Base-by-base conservation (phyloP, 2,888 invertebrate species). In the Brachynemurus nebulosus region DNA sequence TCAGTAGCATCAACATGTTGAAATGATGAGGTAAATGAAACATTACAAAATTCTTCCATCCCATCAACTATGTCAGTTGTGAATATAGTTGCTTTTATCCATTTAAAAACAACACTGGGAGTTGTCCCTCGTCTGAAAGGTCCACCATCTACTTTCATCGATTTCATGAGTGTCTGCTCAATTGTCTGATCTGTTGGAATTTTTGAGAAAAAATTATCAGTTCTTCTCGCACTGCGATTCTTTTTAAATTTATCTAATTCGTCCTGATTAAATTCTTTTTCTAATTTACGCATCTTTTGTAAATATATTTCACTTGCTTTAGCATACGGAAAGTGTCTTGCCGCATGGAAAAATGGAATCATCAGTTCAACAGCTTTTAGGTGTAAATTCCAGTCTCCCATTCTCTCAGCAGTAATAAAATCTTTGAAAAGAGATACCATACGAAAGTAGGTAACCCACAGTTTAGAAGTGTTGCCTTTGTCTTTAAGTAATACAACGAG, bases 311-410 rank as follows among this genome's bases (percentile, higher is more conserved):
- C 47, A 12, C 45, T 45, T 19, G 45, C 50, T 39, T 50, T 50
- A 9, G 52, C 50, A 43, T 54, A 50, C 17, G 38, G 42, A 18
- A 51, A 49, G 44, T 57, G 54, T 5, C 53, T 55, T 39, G 42
- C 35, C 12, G 47, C 45, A 39, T 52, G 45, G 27, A 49, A 48
- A 27, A 37, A 37, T 40, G 48, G 47, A 33, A 48, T 25, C 36
- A 52, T 47, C 16, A 17, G 40, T 45, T 44, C 33, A 11, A 45
- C 43, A 35, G 42, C 45, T n/a, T 38, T 34, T 19, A 50, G 25
- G 42, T 50, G 46, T 36, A 45, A 30, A 4, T 48, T 23, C 48
- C 48, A 48, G 42, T 47, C 44, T 30, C 49, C 50, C 40, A 42
- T 42, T 16, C 48, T 23, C 37, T 52, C 51, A 27, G 46, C 50